Evolutionary conservation across 1,140 invertebrate species (phyloP).

Genomic region (Chrysopa pallens): DNA sequence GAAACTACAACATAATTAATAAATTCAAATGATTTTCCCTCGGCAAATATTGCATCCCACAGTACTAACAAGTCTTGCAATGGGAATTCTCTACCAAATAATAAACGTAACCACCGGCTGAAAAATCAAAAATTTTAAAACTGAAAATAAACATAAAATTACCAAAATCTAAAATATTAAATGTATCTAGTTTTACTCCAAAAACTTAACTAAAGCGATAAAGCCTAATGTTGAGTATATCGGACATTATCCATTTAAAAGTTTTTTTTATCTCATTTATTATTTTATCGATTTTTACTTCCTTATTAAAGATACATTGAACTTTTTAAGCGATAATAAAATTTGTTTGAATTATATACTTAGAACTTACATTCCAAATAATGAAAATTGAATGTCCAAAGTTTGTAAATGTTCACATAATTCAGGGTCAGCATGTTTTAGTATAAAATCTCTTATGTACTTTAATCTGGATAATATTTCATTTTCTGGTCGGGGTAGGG

Average conservation of each 20-base stretch:
- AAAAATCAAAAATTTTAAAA: constrained; percentile 10
- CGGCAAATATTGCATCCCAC: constrained; percentile 68
- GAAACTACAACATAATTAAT: constrained; percentile 60
- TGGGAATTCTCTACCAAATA: constrained; percentile 66
- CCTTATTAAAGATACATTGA: no score
- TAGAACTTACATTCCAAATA: constrained; percentile 60
- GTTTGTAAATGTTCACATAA: constrained; percentile 44
- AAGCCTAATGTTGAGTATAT: no score
- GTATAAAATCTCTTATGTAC: constrained; percentile 44
- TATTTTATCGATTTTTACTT: no score
- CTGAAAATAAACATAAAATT: no score
- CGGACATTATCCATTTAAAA: no score
- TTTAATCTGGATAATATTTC: constrained; percentile 51
- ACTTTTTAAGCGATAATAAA: no score
- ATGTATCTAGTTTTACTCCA: no score
- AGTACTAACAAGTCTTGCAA: constrained; percentile 51
- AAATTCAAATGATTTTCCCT: constrained; percentile 46
- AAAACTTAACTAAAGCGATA: no score
- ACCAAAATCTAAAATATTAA: no score
- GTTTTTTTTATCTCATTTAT: no score
- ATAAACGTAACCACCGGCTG: constrained; percentile 60
- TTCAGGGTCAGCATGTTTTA: constrained; percentile 42
- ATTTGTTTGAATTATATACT: background rate
- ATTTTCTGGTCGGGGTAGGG: constrained; percentile 21
- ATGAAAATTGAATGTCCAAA: constrained; percentile 55